Conservation (phyloP, 2,797 vertebrate species). For the Hozukius guyotensis region DNA sequence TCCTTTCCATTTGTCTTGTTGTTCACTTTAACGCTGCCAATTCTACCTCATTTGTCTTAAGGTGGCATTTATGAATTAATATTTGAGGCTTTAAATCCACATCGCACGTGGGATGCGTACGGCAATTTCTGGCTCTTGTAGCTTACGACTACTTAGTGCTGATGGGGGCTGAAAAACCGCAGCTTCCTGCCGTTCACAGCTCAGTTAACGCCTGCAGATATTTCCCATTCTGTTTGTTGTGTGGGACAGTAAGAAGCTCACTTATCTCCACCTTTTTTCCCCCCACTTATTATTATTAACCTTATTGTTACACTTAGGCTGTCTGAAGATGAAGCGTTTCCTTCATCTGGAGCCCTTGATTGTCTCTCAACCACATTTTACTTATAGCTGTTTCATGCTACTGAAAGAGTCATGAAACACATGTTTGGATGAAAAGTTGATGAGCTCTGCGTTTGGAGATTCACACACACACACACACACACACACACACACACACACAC, state of each 20-base stretch:
- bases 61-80: not conserved
- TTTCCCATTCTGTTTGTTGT: not conserved
- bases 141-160: not conserved
- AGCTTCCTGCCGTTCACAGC: not conserved
- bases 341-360: not conserved
- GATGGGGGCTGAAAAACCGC: not conserved
- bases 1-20: not conserved
- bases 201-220: not conserved
- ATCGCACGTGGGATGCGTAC: too few relatives aligned
- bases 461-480: slow-evolving; percentile 11
- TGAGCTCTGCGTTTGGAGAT: slow-evolving; percentile 45
- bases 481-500: slow-evolving; percentile 8
- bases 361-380: not conserved
- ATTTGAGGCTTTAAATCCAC: not conserved
- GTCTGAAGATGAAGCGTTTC: not conserved
- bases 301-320: not conserved
- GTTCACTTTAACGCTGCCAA: not conserved
- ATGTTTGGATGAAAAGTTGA: slow-evolving; percentile 63
- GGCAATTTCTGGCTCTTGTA: not conserved
- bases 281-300: not conserved
- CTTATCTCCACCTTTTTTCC: not conserved
- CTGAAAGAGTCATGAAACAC: slow-evolving; percentile 58
- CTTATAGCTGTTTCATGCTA: slow-evolving; percentile 1
- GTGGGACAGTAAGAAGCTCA: not conserved
- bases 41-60: not conserved